A percentile compares a stretch with the other conserved stretches of the same genome.
phyloP scores from a whole-genome alignment of 2,797 vertebrate genomes.

The Diplodus puntazzo region DNA sequence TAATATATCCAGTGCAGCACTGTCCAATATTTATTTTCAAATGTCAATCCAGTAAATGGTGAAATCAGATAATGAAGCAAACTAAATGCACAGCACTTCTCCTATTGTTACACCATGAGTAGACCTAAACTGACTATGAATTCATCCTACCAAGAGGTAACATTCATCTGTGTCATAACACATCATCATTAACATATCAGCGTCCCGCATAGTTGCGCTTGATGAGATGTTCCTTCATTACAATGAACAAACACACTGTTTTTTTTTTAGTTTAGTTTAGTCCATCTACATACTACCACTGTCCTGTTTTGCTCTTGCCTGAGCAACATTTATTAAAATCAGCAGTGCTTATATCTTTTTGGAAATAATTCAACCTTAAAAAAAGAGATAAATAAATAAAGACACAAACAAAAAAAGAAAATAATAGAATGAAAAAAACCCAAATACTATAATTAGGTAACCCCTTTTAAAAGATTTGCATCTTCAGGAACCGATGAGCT shows the following conservation, averaged over 20 bases:
- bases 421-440: no score
- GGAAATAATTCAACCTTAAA: no score
- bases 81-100: background rate
- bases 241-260: background rate
- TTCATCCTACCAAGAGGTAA: background rate
- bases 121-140: background rate
- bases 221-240: background rate
- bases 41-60: background rate
- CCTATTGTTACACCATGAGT: background rate
- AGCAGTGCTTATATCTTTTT: background rate
- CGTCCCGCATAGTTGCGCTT: background rate
- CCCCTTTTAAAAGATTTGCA: background rate
- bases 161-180: background rate
- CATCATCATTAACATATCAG: background rate
- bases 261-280: no score
- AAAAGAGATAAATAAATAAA: no score
- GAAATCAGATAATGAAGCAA: background rate
- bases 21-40: background rate
- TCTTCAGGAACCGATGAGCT: background rate
- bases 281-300: background rate
- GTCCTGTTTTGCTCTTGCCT: background rate
- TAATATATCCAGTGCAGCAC: background rate
- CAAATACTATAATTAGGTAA: background rate
- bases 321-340: background rate
- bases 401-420: no score